Evolutionary conservation across 2,797 vertebrate species (phyloP).

Genomic region (Paguma larvata): DNA sequence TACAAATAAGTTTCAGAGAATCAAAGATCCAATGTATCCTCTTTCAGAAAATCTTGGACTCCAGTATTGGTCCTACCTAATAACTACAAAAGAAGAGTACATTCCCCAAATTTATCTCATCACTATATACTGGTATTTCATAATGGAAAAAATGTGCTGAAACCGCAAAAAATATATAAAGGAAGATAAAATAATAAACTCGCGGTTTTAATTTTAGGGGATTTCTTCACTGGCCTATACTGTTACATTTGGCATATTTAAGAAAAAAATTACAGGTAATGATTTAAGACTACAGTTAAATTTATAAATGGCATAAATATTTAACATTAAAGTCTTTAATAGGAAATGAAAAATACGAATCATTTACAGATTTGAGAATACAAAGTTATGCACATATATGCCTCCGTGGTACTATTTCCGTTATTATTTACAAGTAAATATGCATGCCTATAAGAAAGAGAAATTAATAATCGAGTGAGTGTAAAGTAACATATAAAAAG

Average conservation of each 20-base stretch:
- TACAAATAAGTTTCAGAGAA: background rate
- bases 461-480: background rate
- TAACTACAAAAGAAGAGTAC: background rate
- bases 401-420: background rate
- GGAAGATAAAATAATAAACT: background rate
- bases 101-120: background rate
- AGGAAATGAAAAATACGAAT: background rate
- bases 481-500: background rate
- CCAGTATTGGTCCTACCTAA: background rate
- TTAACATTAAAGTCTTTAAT: background rate
- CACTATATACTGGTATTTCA: fast-evolving
- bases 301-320: background rate
- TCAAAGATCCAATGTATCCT: background rate
- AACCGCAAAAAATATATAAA: background rate
- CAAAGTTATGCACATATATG: background rate
- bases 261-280: background rate
- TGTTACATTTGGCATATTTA: background rate
- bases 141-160: background rate
- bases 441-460: background rate
- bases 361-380: background rate
- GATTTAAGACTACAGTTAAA: background rate
- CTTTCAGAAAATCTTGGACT: background rate
- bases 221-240: background rate
- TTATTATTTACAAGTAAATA: background rate
- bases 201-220: background rate